Evolutionary conservation across 2,797 vertebrate genomes (phyloP), one percentile per base, ranked within the genome.

Genomic region (Crypturellus tataupa): DNA sequence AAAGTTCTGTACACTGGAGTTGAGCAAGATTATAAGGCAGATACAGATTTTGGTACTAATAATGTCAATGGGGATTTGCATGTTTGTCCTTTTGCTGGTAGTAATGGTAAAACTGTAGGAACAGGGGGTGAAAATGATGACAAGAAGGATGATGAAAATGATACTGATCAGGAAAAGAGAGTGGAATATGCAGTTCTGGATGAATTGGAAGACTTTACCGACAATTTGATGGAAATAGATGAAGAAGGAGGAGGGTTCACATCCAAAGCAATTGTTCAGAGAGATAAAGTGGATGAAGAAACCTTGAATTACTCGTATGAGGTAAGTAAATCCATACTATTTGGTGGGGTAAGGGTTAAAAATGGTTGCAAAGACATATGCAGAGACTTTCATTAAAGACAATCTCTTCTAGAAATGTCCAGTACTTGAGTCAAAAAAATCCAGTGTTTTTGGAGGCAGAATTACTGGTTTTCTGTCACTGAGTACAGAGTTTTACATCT

Each of bases 101-200:
- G 94, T 82, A 97, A 98, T 85, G 97, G 98, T 97, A 98, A 97
- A 46, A 93, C 97, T 93, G 80, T 97, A 93, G 97, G 97, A n/a
- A 4, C 93, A 95, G 97, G 96, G 95, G 97, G 97, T 97, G 98
- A 98, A 86, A 98, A 94, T 80, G 96, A 97, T 91, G 98, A 97
- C 92, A 98, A 98, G 87, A 98, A 98, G 90, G 97, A 98, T 80
- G 98, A 99, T 89, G 99, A 99, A 72, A 95, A 97, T 78, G 99
- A 99, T 95, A 95, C 96, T 95, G 99, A 99, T 96, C 97, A 98
- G 97, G 99, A 99, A 97, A 99, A 99, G 97, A 99, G 99, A 98
- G 99, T 99, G 96, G 99, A 99, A 95, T 99, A 99, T 85, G 99
- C 99, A 51, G 99, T 99, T 95, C 98, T 99, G 97, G 99, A 99